Evolutionary conservation across 2,797 vertebrate species (phyloP).

Genomic region (Mus minutoides): DNA sequence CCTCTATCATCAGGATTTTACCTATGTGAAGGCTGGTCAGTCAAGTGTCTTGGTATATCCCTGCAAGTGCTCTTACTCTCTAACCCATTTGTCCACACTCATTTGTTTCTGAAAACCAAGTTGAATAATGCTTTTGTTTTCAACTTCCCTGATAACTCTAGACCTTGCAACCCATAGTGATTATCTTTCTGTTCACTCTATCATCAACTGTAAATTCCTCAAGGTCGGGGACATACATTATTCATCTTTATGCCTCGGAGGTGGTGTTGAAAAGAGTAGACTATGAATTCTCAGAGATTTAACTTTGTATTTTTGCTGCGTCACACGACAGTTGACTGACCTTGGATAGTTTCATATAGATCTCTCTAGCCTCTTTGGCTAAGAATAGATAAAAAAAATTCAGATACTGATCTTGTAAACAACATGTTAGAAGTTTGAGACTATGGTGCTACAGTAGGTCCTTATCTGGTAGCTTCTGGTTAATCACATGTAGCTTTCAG

Average conservation of each 20-base stretch:
- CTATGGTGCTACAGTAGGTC: background rate
- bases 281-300: background rate
- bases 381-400: background rate
- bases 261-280: background rate
- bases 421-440: background rate
- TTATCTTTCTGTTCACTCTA: background rate
- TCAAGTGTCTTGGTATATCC: background rate
- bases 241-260: background rate
- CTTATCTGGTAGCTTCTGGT: background rate
- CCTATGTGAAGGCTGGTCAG: background rate
- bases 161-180: background rate
- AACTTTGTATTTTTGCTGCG: background rate
- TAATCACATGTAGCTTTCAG: background rate
- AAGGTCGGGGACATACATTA: background rate
- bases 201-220: background rate
- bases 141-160: background rate
- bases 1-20: background rate
- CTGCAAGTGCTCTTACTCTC: background rate
- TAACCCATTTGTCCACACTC: background rate
- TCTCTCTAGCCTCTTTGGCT: background rate
- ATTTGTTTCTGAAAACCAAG: background rate
- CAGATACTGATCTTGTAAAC: conserved; percentile 9
- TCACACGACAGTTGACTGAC: background rate
- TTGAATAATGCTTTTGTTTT: conserved; percentile 1
- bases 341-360: background rate